These are phyloP conservation scores for Menura novaehollandiae DNA, from an alignment of 2,113 vertebrate species.

Conservation along the genomic window DNA sequence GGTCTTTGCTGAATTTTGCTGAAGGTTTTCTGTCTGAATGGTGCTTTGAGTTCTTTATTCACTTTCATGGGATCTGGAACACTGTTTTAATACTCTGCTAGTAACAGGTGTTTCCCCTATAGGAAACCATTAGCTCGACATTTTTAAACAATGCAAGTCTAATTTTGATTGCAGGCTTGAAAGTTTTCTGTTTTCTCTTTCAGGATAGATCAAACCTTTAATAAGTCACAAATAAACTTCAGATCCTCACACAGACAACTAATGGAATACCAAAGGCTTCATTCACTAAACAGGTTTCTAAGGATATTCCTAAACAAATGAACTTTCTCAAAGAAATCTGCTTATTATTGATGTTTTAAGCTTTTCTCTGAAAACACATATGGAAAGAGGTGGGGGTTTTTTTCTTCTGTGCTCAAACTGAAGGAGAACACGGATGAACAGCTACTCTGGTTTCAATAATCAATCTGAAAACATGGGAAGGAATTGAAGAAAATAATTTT, in stretches of 20 bases:
- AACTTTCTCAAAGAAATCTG: neutral
- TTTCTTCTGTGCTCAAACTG: neutral
- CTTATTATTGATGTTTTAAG: neutral
- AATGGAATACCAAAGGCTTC: neutral
- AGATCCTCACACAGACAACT: neutral
- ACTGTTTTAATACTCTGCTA: slow-evolving; percentile 34
- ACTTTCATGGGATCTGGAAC: slow-evolving; percentile 33
- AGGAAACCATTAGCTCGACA: slow-evolving; percentile 21
- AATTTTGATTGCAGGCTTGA: slow-evolving; percentile 24
- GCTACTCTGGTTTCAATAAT: neutral
- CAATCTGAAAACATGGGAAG: neutral
- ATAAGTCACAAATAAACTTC: neutral
- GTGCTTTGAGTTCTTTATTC: slow-evolving; percentile 58
- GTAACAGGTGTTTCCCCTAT: slow-evolving; percentile 49
- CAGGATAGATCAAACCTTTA: neutral
- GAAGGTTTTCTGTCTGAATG: slow-evolving; percentile 49
- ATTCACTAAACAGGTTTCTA: neutral
- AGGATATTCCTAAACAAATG: neutral
- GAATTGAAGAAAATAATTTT: neutral
- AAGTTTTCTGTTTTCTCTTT: neutral
- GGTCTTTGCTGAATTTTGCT: slow-evolving; percentile 19
- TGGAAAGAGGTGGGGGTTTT: rapidly evolving
- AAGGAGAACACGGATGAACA: neutral
- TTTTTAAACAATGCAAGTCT: slow-evolving; percentile 48
- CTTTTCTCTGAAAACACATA: neutral